Percentiles rank a stretch among this genome's conserved stretches.
phyloP scores from a whole-genome alignment of 2,888 invertebrate species.

The Andrena marginata region DNA sequence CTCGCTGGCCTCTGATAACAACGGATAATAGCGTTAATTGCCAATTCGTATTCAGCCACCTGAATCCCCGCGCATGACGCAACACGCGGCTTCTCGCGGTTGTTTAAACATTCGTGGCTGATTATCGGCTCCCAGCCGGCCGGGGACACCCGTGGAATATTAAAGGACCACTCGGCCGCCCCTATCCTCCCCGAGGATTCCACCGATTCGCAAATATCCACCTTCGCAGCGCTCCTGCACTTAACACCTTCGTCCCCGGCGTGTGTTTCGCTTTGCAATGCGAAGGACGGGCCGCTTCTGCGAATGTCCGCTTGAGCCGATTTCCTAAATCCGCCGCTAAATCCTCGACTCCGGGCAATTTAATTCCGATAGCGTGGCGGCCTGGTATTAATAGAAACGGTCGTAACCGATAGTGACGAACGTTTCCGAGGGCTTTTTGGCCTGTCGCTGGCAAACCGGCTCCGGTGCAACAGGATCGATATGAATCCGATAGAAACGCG shows the following conservation, averaged over 20 bases:
- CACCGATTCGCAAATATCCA: constrained; percentile 15
- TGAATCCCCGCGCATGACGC: constrained; percentile 45
- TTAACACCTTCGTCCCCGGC: neutral
- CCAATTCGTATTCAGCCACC: constrained; percentile 39
- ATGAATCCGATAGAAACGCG: neutral
- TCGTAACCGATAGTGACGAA: neutral
- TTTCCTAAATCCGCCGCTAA: no score
- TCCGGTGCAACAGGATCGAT: neutral
- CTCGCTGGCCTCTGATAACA: neutral
- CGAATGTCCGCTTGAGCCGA: no score
- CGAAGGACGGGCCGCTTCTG: neutral
- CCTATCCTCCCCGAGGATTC: constrained; percentile 26
- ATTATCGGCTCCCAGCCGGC: constrained; percentile 43
- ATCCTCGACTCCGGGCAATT: no score
- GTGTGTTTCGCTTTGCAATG: neutral
- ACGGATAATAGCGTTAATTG: constrained; percentile 39
- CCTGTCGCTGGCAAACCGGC: neutral
- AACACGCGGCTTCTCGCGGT: constrained; percentile 26
- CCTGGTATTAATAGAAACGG: neutral
- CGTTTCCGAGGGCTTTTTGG: neutral
- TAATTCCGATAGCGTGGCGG: neutral
- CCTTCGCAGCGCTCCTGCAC: neutral
- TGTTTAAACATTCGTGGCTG: constrained; percentile 49
- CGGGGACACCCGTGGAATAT: constrained; percentile 41
- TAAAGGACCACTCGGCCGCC: constrained; percentile 30